A percentile compares a stretch with the other conserved stretches of the same genome.
phyloP scores from a whole-genome alignment of 2,797 vertebrate genomes.

The Xiphorhynchus erythropygius region DNA sequence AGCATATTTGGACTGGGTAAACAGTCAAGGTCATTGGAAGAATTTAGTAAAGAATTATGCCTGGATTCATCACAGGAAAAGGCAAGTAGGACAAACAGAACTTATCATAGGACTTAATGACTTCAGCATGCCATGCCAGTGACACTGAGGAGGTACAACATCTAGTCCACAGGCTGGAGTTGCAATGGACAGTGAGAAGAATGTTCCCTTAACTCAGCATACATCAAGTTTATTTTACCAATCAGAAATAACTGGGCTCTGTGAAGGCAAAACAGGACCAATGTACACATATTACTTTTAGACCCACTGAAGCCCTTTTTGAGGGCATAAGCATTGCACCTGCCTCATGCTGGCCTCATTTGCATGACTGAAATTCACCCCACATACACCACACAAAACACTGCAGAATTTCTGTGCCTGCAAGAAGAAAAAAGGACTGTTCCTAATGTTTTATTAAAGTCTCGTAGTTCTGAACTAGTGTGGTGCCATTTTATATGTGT shows the following conservation, averaged over 20 bases:
- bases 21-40: background rate
- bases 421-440: constrained; percentile 3
- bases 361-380: background rate
- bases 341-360: background rate
- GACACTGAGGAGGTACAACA: background rate
- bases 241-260: background rate
- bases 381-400: constrained; percentile 35
- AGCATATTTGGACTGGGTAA: background rate
- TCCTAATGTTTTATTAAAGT: constrained; percentile 60
- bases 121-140: background rate
- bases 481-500: constrained; percentile 28
- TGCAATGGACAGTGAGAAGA: background rate
- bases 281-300: background rate
- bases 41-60: background rate
- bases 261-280: background rate
- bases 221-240: background rate
- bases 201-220: background rate
- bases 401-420: constrained; percentile 3
- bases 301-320: background rate
- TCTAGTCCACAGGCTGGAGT: background rate
- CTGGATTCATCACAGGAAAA: background rate
- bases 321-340: background rate
- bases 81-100: background rate
- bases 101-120: background rate
- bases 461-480: constrained; percentile 26